These are phyloP conservation scores for Lampris incognitus DNA, from an alignment of 2,113 vertebrate genomes.

Conservation along the genomic window DNA sequence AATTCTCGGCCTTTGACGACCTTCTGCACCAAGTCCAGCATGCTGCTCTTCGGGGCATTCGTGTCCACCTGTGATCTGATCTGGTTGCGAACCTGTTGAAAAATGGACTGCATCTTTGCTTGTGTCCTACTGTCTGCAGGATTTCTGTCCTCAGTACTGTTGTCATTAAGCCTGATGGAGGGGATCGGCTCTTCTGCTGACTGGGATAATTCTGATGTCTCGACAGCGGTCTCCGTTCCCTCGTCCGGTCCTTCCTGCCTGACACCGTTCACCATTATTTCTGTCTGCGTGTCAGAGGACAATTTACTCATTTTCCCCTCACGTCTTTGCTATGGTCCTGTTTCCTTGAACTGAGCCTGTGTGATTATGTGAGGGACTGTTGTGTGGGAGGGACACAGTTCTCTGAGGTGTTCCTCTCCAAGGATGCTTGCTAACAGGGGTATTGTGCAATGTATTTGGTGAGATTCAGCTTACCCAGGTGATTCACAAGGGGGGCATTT, in stretches of 20 bases:
- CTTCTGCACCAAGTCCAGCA: slow-evolving; percentile 71
- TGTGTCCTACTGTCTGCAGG: slow-evolving; percentile 37
- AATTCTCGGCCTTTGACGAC: slow-evolving; percentile 70
- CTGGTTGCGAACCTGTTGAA: slow-evolving; percentile 76
- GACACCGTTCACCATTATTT: slow-evolving; percentile 43
- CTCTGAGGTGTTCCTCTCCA: slow-evolving; percentile 27
- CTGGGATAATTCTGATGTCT: background rate
- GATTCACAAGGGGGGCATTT: background rate
- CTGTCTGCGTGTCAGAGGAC: slow-evolving; percentile 23
- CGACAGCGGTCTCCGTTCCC: background rate
- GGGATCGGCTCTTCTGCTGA: background rate
- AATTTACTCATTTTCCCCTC: slow-evolving; percentile 53
- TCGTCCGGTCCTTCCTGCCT: slow-evolving; percentile 12
- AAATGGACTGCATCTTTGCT: slow-evolving; percentile 64
- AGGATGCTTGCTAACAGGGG: slow-evolving; percentile 31
- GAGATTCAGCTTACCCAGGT: background rate
- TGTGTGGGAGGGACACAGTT: slow-evolving; percentile 21
- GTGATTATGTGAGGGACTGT: slow-evolving; percentile 15
- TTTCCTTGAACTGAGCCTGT: slow-evolving; percentile 30
- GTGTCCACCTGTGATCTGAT: slow-evolving; percentile 73
- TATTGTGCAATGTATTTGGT: background rate
- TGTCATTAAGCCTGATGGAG: background rate
- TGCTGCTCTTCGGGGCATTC: slow-evolving; percentile 57
- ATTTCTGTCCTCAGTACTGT: slow-evolving; percentile 23
- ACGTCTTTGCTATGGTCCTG: slow-evolving; percentile 10